Evolutionary conservation across 1,140 invertebrate species (phyloP), one percentile per base, ranked within the genome.

Genomic region (Prorops nasuta): DNA sequence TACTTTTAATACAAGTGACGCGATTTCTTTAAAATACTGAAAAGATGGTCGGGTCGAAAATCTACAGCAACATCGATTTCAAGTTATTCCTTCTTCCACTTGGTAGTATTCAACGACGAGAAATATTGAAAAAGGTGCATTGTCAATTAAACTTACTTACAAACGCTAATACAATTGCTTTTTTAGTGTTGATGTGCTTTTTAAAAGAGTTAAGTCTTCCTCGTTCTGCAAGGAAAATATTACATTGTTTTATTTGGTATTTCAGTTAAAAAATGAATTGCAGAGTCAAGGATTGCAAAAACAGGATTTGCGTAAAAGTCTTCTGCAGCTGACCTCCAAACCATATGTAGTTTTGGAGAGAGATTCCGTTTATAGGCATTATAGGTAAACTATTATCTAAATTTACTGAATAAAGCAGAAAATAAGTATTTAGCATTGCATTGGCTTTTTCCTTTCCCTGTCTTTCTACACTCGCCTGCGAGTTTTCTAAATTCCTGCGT

Each of bases 91-190:
- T 57, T 10, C 20, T 18, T 3, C 14, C 9, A 1, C 12, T 49
- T 8, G 54, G 51, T 14, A 10, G 36, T 6, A 12, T 18, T 7
- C 42, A 38, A 1, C 45, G 54, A n/a, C 17, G 7, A 9, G 24
- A 49, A 17, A 17, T 46, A n/a, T 17, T 57, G 1, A 20, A 19
- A 46, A 54, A 57, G 51, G 55, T 57, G 43, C n/a, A n/a, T 16
- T 14, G 8, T 16, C 9, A 9, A 3, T 3, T 19, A 8, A 14
- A 8, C 6, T n/a, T 12, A 3, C 9, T 44, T 35, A 20, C 14
- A 12, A 44, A 18, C 37, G 17, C 1, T 15, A 39, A 17, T 39
- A 20, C 37, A 16, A n/a, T n/a, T 39, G 15, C 17, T n/a, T 17
- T 12, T 12, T 39, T n/a, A n/a, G 18, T 39, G 17, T 16, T 39